Base-by-base conservation (phyloP, 2,113 vertebrate genomes). In the Trogon melanurus region DNA sequence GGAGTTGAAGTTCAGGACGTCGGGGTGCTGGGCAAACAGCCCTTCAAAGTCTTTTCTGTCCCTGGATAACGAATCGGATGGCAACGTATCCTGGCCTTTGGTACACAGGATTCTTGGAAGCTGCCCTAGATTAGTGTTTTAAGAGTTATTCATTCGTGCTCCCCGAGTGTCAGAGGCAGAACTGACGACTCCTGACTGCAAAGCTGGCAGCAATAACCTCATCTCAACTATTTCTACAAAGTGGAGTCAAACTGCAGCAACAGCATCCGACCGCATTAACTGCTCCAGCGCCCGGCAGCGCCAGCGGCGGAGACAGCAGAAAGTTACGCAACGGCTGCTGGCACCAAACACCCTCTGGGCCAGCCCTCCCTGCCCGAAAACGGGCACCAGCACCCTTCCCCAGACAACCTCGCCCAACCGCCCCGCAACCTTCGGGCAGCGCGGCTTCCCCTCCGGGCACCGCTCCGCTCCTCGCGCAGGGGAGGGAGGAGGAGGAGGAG, bases 31-130 rank as follows among this genome's bases (percentile, higher is more conserved):
- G 18, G 26, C 53, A 60, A 93, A 88, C 53, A 70, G 32, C 61
- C 64, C 84, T 58, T 51, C 64, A 64, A 36, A 81, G 61, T 6
- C 56, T 85, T 47, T 72, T 61, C 51, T 58, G 36, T 16, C 79
- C 50, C 61, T 65, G 79, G 44, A 6, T 61, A 85, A 66, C 26
- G 70, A 81, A 72, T 83, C 1, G 0, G 75, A 60, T 73, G 62
- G 26, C 76, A 48, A 8, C 8, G 51, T 47, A 61, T 83, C 80
- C 58, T 34, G 61, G 36, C 41, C 47, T 50, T 32, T 4, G 50
- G 85, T 21, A 83, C 75, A 51, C 47, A 38, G 50, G 45, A 92
- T 69, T 75, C 93, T 91, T 92, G 92, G 96, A 93, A 94, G 80
- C 72, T 74, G 61, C 88, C 41, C 79, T 57, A n/a, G 50, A 75